These are phyloP conservation scores for Drosophila diplacantha DNA, from an alignment of 2,888 invertebrate genomes.

Conservation along the genomic window DNA sequence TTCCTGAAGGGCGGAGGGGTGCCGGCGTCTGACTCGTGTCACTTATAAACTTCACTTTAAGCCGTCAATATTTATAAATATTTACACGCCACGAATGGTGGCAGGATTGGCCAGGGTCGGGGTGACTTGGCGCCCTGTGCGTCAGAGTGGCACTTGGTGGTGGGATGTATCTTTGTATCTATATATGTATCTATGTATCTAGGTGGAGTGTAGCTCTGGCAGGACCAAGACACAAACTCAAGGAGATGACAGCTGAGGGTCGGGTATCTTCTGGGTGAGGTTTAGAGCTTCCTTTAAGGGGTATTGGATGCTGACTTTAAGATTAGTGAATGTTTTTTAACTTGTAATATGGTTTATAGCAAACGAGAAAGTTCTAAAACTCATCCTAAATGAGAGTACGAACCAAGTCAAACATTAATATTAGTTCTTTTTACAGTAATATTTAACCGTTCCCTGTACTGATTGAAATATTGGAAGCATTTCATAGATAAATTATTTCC, in stretches of 20 bases:
- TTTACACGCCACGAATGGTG: conserved; percentile 53
- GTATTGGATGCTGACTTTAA: neutral
- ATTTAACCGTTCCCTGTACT: neutral
- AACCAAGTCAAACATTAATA: neutral
- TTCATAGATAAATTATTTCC: neutral
- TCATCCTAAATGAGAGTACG: neutral
- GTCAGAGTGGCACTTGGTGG: conserved; percentile 22
- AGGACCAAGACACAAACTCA: conserved; percentile 8
- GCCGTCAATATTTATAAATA: conserved; percentile 71
- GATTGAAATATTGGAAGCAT: neutral
- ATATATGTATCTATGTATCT: neutral
- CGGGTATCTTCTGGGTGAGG: neutral
- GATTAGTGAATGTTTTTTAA: neutral
- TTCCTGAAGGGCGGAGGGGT: conserved; percentile 24
- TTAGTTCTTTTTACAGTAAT: neutral
- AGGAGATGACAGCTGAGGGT: neutral
- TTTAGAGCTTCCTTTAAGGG: neutral
- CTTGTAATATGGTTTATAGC: neutral
- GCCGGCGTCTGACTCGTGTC: conserved; percentile 52
- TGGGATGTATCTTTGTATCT: neutral
- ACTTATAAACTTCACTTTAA: conserved; percentile 70
- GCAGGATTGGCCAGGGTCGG: conserved; percentile 4
- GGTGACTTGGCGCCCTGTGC: conserved; percentile 6
- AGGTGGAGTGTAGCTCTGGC: conserved; percentile 14
- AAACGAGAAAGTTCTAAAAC: neutral